Percentiles rank a stretch among this genome's conserved stretches.
Evolutionary conservation across 1,140 invertebrate species (phyloP).

Genomic region (Lutraria rhynchaena): DNA sequence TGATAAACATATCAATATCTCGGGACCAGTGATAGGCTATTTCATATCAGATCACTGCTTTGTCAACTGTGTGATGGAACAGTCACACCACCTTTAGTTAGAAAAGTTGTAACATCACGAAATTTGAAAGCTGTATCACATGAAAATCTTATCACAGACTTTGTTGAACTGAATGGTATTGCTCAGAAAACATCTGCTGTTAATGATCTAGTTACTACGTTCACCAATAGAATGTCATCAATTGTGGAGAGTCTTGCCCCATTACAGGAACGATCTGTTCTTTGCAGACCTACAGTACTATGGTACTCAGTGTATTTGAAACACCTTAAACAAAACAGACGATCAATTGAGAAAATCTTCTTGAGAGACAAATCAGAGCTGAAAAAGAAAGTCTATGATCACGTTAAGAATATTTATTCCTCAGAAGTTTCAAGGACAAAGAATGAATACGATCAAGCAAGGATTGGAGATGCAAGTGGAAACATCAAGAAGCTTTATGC

Average conservation of each 20-base stretch:
- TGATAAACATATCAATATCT: too few relatives aligned
- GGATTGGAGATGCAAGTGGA: background rate
- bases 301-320: slow-evolving; percentile 27
- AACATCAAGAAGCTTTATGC: background rate
- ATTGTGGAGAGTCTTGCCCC: slow-evolving; percentile 1
- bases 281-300: too few relatives aligned
- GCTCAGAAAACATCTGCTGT: too few relatives aligned
- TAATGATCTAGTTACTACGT: too few relatives aligned
- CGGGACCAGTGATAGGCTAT: too few relatives aligned
- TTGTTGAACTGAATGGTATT: too few relatives aligned
- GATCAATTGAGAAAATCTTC: slow-evolving; percentile 7
- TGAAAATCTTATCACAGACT: too few relatives aligned
- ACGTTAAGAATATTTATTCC: background rate
- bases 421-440: background rate
- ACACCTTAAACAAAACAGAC: slow-evolving; percentile 16
- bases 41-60: too few relatives aligned
- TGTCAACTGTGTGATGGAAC: background rate
- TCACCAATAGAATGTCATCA: too few relatives aligned
- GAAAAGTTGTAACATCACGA: background rate
- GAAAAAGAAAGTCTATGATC: too few relatives aligned
- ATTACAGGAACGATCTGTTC: background rate
- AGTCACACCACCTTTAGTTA: background rate
- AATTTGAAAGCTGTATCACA: slow-evolving; percentile 40
- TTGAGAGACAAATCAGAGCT: slow-evolving; percentile 15
- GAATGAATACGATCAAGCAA: too few relatives aligned